Evolutionary conservation across 2,113 vertebrate genomes (phyloP), one percentile per base, ranked within the genome.

Genomic region (Morone chrysops): DNA sequence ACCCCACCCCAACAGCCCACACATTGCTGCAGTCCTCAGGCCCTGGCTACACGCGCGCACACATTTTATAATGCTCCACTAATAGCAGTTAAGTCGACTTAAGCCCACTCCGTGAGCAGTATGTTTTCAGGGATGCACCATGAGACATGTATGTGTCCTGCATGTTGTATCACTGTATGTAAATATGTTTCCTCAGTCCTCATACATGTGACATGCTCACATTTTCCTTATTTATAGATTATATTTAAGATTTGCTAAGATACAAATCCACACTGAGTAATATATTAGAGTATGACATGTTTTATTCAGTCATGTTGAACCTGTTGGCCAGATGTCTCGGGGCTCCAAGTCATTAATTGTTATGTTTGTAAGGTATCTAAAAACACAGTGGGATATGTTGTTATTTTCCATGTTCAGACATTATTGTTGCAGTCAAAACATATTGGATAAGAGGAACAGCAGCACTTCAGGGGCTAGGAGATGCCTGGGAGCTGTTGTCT

Each of bases 391-490:
- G 91, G 87, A 80, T 84, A 70, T 84, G 81, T 63, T 93, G 90
- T 93, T 92, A 92, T 95, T 94, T 90, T 93, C 88, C 90, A 86
- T 90, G 90, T 88, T 90, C 89, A 93, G 89, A 89, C 91, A 89
- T 85, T 78, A 75, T 89, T 89, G 91, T 86, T 92, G 81, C 82
- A 91, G 91, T 91, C 91, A 90, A 89, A 95, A 94, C 93, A 95
- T 90, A 94, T 92, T 91, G 91, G 90, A 92, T 91, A 90, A 91
- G 87, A 91, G 86, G 88, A 91, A 89, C 86, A 82, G 89, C 89
- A 84, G 81, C 89, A 87, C 90, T 84, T 92, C 70, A 70, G 89
- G 93, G 90, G 90, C 92, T 86, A 41, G 72, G 84, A 91, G 89
- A 93, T 93, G 90, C 92, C 93, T 88, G 70, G 83, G 90, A 94